Conservation (phyloP, 1,140 invertebrate species). For the Lepidostoma basale region DNA sequence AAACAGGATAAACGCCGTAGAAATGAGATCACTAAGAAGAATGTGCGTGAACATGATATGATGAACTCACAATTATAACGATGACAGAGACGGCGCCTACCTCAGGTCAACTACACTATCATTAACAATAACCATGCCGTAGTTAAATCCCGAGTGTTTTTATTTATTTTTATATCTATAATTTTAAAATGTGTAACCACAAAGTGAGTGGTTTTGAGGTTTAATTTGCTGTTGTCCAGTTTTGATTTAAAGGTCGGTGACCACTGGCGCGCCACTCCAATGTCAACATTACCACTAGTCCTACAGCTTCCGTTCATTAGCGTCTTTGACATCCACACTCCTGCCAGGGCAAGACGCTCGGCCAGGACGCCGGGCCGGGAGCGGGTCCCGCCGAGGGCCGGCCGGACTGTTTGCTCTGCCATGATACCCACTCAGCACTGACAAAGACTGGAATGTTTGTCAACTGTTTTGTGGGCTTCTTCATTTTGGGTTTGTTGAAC, state of each 20-base stretch:
- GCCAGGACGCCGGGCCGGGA: not conserved
- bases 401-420: slow-evolving; percentile 30
- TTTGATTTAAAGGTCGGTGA: not conserved
- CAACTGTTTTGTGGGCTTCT: slow-evolving; percentile 23
- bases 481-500: slow-evolving; percentile 15
- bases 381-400: not conserved
- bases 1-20: too few relatives aligned
- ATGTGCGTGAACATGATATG: too few relatives aligned
- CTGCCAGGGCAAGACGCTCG: not conserved
- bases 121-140: too few relatives aligned
- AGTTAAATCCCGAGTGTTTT: too few relatives aligned
- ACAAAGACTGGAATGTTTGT: slow-evolving; percentile 30
- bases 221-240: too few relatives aligned
- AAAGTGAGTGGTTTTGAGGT: too few relatives aligned
- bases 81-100: too few relatives aligned
- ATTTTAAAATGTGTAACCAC: too few relatives aligned
- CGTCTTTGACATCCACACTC: slow-evolving; percentile 44
- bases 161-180: too few relatives aligned
- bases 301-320: slow-evolving; percentile 46
- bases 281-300: slow-evolving; percentile 42
- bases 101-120: too few relatives aligned
- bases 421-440: slow-evolving; percentile 36
- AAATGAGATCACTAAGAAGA: too few relatives aligned
- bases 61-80: too few relatives aligned
- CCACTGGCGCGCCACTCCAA: slow-evolving; percentile 22